Evolutionary conservation across 2,888 invertebrate genomes (phyloP).

Genomic region (Xylota sylvarum): DNA sequence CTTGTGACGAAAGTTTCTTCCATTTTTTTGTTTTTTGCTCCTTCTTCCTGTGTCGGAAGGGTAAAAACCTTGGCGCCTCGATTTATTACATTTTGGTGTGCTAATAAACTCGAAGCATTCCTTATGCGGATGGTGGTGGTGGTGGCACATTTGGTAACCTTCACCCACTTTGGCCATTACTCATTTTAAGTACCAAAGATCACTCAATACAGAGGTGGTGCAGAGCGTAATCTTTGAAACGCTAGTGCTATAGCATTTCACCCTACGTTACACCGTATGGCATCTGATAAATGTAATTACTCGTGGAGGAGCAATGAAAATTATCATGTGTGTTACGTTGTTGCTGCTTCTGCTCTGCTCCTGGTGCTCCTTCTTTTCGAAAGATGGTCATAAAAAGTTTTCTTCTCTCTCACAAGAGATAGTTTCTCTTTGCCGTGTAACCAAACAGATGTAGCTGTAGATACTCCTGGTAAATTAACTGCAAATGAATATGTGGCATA

Average conservation of each 20-base stretch:
- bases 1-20: not conserved
- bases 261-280: conserved; percentile 2
- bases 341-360: not conserved
- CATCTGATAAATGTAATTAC: conserved; percentile 67
- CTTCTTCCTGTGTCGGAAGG: too few species aligned
- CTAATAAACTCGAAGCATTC: conserved; percentile 50
- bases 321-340: conserved; percentile 33
- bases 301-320: conserved; percentile 58
- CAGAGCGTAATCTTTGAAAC: conserved; percentile 27
- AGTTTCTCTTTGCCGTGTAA: conserved; percentile 16
- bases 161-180: conserved; percentile 31
- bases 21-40: not conserved
- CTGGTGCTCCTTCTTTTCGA: conserved; percentile 14
- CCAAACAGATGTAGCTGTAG: conserved; percentile 21
- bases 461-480: conserved; percentile 55
- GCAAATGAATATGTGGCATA: conserved; percentile 65
- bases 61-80: conserved; percentile 35
- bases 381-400: conserved; percentile 42
- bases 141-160: conserved; percentile 14
- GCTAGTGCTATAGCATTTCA: conserved; percentile 13
- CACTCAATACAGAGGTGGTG: conserved; percentile 58
- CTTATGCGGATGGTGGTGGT: conserved; percentile 6
- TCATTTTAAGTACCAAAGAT: conserved; percentile 67
- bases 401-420: conserved; percentile 17
- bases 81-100: conserved; percentile 58